Evolutionary conservation across 2,113 vertebrate species (phyloP).

Genomic region (Pituophis catenifer): DNA sequence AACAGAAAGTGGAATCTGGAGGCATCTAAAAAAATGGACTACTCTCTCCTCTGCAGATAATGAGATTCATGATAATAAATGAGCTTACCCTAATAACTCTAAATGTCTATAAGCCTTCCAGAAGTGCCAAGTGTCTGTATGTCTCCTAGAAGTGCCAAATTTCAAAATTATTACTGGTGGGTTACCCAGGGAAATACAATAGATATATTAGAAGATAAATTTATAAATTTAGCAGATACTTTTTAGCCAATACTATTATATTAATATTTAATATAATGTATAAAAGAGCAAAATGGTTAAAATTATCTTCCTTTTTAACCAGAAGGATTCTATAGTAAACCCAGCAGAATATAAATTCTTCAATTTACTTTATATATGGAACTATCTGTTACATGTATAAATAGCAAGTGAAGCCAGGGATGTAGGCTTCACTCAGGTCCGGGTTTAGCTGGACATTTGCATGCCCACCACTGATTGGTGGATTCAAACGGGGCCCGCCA

Average conservation of each 20-base stretch:
- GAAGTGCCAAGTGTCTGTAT: not conserved
- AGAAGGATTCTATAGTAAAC: not conserved
- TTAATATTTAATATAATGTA: not conserved
- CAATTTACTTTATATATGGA: not conserved
- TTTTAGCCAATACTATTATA: not conserved
- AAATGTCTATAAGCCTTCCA: not conserved
- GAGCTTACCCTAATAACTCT: not conserved
- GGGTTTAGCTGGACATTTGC: too few relatives aligned
- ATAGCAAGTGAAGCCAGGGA: too few relatives aligned
- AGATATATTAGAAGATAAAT: not conserved
- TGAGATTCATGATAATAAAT: not conserved
- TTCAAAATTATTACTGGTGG: not conserved
- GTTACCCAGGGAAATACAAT: not conserved
- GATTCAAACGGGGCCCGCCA: too few relatives aligned
- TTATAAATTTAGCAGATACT: not conserved
- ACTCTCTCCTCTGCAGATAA: not conserved
- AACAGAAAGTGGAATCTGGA: not conserved
- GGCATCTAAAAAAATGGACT: not conserved
- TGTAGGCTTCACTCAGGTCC: too few relatives aligned
- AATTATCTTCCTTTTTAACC: not conserved
- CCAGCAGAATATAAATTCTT: not conserved
- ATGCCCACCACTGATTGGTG: too few relatives aligned
- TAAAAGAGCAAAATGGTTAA: not conserved
- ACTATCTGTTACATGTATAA: not conserved
- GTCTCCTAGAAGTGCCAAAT: not conserved